Conservation (phyloP, 2,113 vertebrate species). For the Rhagologus leucostigma region DNA sequence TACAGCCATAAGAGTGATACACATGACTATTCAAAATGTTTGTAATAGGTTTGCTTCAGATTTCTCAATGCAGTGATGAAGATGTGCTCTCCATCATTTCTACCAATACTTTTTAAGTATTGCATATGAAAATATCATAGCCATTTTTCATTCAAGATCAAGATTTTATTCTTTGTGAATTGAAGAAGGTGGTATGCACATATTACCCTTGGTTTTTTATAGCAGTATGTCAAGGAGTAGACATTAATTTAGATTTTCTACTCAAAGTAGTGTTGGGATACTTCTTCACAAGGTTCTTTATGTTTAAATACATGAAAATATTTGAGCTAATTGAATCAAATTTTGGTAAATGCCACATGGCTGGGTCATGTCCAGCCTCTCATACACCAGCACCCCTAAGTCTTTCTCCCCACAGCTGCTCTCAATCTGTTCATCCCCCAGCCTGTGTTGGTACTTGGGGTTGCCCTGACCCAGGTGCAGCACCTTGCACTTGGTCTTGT, state of each 20-base stretch:
- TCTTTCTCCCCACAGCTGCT: neutral
- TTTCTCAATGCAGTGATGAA: neutral
- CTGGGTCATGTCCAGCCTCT: neutral
- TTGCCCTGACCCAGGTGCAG: neutral
- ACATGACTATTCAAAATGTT: neutral
- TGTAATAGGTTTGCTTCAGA: neutral
- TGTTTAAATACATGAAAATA: neutral
- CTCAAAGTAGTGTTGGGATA: neutral
- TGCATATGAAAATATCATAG: neutral
- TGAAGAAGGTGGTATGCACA: neutral
- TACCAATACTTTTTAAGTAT: neutral
- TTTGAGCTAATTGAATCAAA: neutral
- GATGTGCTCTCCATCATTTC: neutral
- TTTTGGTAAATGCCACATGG: neutral
- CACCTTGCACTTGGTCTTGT: neutral
- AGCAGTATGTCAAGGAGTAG: neutral
- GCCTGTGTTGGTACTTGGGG: rapidly evolving
- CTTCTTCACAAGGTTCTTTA: neutral
- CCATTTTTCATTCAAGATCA: neutral
- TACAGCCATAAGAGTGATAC: neutral
- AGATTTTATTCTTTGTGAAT: neutral
- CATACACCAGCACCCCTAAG: neutral
- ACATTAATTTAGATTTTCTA: neutral
- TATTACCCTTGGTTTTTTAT: neutral
- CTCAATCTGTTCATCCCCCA: neutral